phyloP scores from a whole-genome alignment of 2,797 vertebrate species.

The Kryptopterus vitreolus region DNA sequence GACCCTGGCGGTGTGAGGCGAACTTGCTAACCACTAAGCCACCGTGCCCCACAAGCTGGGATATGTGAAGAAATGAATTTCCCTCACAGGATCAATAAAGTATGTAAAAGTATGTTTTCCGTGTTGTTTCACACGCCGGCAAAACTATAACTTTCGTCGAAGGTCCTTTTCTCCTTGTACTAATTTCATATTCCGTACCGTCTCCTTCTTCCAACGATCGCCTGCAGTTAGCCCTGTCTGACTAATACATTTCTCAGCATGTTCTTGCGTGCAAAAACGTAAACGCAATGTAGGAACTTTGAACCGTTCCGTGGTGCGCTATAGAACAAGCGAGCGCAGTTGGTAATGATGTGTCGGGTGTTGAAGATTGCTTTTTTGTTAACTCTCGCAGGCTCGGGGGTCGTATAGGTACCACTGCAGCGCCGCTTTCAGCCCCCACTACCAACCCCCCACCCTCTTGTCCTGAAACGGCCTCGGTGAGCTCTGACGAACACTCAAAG shows the following conservation, averaged over 20 bases:
- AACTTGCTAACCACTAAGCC: too few relatives aligned
- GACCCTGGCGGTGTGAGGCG: too few relatives aligned
- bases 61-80: too few relatives aligned
- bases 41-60: too few relatives aligned
- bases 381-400: constrained; percentile 15
- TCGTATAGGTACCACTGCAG: constrained; percentile 27
- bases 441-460: too few relatives aligned
- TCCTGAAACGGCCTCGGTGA: constrained; percentile 27
- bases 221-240: constrained; percentile 9
- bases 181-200: background rate
- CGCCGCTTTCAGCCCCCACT: constrained; percentile 25
- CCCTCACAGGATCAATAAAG: too few relatives aligned
- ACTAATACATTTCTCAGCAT: constrained; percentile 41
- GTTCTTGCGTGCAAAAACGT: background rate
- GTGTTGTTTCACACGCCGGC: background rate
- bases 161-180: background rate
- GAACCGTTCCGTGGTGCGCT: background rate
- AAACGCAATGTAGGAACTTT: constrained; percentile 25
- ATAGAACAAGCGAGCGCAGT: constrained; percentile 7
- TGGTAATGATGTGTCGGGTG: constrained; percentile 42
- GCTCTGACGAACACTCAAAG: background rate
- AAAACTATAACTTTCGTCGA: constrained; percentile 7
- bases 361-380: constrained; percentile 43
- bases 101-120: too few relatives aligned
- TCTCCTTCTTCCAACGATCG: background rate